Evolutionary conservation across 2,888 invertebrate genomes (phyloP), one percentile per base, ranked within the genome.

Genomic region (Aphidius colemani): DNA sequence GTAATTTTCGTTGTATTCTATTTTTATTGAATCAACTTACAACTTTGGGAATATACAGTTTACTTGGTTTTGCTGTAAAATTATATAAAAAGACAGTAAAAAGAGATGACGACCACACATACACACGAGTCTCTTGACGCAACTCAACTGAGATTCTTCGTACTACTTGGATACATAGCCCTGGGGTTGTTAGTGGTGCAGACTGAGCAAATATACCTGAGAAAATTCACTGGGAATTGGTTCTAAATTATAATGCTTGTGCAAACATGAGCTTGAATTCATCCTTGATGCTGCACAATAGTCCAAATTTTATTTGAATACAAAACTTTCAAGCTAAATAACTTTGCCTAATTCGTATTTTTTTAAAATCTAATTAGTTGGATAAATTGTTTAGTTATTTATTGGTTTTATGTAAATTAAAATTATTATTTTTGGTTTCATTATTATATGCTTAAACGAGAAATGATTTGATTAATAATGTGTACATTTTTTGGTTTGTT

Each of bases 1-100:
- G 71, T 74, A 74, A 75, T 75, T 71, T 72, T 70, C 69, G 69
- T 46, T 63, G 58, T 56, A 67, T 58, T 70, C 45, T n/a, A 46
- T 11, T 39, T 5, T 39, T 7, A 45, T 48, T 43, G 44, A 53
- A 48, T 59, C 48, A 48, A 58, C 60, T 41, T 46, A 11, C 30
- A 45, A 18, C 13, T 18, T 18, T 18, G 13, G 1, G 13, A 2
- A 30, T 65, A 65, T 49, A 44, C 53, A 58, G 7, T 18, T 46
- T 48, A 8, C 59, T 60, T 55, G 59, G 59, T 59, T 49, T 51
- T 49, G 39, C 44, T 46, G 9, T 49, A 39, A 46, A 46, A 46
- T 46, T 57, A 13, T 41, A 46, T 7, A 57, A 46, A 46, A 46
- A 46, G 48, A 48, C 48, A 39, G 57, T 30, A 46, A 39, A 57